phyloP scores from a whole-genome alignment of 2,888 invertebrate genomes.

The Callinectes sapidus region DNA sequence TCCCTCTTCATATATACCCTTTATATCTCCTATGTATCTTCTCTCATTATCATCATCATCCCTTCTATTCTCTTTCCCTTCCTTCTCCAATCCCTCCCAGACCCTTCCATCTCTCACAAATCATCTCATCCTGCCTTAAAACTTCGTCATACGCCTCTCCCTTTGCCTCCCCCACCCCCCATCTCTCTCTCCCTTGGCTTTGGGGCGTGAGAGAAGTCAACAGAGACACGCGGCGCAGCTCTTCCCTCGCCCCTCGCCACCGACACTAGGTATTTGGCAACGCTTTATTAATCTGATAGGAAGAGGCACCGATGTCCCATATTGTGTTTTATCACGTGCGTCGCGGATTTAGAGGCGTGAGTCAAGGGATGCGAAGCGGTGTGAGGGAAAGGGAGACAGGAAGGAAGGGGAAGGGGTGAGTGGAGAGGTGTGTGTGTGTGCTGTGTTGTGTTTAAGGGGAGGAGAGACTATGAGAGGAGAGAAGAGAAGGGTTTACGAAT shows the following conservation, averaged over 20 bases:
- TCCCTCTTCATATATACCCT: too few relatives aligned
- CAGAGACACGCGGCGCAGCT: slow-evolving; percentile 58
- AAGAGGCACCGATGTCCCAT: slow-evolving; percentile 54
- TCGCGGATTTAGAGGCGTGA: background rate
- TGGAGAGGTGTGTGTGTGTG: background rate
- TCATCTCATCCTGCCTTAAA: background rate
- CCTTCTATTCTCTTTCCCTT: background rate
- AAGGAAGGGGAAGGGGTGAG: background rate
- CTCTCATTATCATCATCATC: background rate
- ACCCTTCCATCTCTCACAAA: background rate
- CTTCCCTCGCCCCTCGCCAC: slow-evolving; percentile 30
- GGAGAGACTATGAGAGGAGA: background rate
- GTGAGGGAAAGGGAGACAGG: background rate
- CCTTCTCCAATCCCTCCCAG: background rate
- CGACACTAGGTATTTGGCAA: slow-evolving; percentile 39
- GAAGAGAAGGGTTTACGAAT: background rate
- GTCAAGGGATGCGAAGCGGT: background rate
- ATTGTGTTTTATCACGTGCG: slow-evolving; percentile 67
- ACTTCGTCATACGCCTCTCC: slow-evolving; percentile 13
- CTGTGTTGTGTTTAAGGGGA: background rate
- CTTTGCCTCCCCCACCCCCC: background rate
- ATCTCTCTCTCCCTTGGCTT: background rate
- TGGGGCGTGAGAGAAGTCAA: slow-evolving; percentile 68
- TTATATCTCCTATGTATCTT: background rate
- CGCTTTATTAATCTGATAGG: slow-evolving; percentile 67